phyloP scores from a whole-genome alignment of 2,797 vertebrate species.

The Choloepus didactylus region DNA sequence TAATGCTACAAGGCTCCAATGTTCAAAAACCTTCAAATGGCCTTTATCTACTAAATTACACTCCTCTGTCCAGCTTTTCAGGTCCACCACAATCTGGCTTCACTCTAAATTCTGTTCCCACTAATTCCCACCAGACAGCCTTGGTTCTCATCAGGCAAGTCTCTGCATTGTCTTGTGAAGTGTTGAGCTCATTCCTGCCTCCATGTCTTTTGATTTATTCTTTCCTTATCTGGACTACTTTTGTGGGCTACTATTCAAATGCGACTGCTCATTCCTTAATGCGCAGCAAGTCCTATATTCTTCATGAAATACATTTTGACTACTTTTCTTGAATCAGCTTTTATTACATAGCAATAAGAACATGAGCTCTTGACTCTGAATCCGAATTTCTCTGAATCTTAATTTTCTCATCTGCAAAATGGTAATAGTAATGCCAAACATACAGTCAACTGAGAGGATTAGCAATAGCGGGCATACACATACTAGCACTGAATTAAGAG shows the following conservation, averaged over 20 bases:
- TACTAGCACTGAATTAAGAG: background rate
- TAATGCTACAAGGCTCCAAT: background rate
- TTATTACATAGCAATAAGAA: background rate
- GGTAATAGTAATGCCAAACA: slow-evolving; percentile 19
- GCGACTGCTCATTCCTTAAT: background rate
- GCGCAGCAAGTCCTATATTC: background rate
- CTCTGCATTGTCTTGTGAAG: background rate
- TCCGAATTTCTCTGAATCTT: background rate
- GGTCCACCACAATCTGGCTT: background rate
- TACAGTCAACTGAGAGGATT: background rate
- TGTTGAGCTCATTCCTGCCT: background rate
- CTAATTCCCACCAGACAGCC: background rate
- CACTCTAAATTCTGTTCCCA: background rate
- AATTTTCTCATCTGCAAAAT: slow-evolving; percentile 11
- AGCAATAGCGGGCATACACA: background rate
- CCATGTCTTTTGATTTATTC: background rate
- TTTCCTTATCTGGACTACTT: background rate
- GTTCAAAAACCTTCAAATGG: background rate
- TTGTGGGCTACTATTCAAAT: background rate
- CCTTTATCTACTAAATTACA: background rate
- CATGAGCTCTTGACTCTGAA: background rate
- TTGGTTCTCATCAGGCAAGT: background rate
- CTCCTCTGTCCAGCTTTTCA: background rate
- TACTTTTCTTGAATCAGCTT: background rate
- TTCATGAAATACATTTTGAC: background rate